Conservation (phyloP, 2,113 vertebrate genomes). For the Microtus oregoni region DNA sequence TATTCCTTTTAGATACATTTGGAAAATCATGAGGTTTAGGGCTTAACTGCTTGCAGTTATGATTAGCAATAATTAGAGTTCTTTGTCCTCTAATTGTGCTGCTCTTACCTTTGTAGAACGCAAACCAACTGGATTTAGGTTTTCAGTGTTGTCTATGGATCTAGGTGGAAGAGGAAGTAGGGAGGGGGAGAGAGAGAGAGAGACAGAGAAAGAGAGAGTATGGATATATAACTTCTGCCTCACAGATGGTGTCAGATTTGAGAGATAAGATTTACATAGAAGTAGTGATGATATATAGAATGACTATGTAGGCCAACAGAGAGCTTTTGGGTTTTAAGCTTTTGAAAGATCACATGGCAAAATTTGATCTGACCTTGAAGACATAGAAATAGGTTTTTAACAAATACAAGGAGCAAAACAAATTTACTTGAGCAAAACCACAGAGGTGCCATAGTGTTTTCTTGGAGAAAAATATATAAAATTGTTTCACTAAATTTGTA, state of each 20-base stretch:
- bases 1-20: slow-evolving; percentile 23
- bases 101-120: not conserved
- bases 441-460: not conserved
- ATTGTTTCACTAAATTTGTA: not conserved
- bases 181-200: no score
- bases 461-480: not conserved
- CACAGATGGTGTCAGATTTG: not conserved
- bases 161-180: not conserved
- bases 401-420: not conserved
- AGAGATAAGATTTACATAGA: not conserved
- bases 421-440: slow-evolving; percentile 27
- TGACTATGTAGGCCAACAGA: not conserved
- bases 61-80: slow-evolving; percentile 11
- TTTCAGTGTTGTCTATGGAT: not conserved
- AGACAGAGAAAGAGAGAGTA: no score
- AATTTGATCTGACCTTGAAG: slow-evolving; percentile 26
- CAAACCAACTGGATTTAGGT: not conserved
- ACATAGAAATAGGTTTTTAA: not conserved
- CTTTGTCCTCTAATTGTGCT: not conserved
- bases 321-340: not conserved
- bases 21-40: not conserved
- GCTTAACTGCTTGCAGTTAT: not conserved
- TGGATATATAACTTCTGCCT: not conserved
- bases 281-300: not conserved
- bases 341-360: slow-evolving; percentile 22